phyloP scores from a whole-genome alignment of 2,113 vertebrate species.

The Spheniscus mendiculus region DNA sequence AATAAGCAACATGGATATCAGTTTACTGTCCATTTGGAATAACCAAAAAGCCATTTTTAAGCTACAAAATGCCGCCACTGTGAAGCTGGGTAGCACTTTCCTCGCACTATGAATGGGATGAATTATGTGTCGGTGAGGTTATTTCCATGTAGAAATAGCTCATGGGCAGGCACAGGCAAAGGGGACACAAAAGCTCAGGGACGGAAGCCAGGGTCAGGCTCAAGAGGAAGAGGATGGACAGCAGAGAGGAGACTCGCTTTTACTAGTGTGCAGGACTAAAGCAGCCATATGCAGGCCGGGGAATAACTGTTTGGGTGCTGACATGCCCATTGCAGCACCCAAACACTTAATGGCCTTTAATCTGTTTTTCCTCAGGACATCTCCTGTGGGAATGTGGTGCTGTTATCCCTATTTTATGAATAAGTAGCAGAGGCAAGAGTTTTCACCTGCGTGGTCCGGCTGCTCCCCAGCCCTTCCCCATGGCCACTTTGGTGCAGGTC shows the following conservation, averaged over 20 bases:
- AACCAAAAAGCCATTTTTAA: background rate
- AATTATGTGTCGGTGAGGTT: background rate
- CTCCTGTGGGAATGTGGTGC: background rate
- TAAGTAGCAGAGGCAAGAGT: background rate
- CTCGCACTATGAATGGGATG: background rate
- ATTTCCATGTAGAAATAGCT: background rate
- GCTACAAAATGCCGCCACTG: background rate
- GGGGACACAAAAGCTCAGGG: background rate
- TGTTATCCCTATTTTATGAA: background rate
- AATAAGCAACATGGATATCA: background rate
- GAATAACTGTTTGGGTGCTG: background rate
- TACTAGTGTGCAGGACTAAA: background rate
- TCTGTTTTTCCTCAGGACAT: background rate
- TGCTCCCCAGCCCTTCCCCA: background rate
- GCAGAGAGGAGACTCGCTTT: background rate
- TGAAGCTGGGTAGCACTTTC: background rate
- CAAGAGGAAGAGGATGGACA: background rate
- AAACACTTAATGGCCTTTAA: background rate
- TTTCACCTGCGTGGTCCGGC: accelerated
- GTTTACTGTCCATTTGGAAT: background rate
- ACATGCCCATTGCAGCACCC: background rate
- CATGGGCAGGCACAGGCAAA: background rate
- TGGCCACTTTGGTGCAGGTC: background rate
- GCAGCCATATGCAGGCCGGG: background rate
- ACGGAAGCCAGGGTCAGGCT: background rate